These are phyloP conservation scores for Macrosiphum euphorbiae DNA, from an alignment of 2,888 invertebrate species.

Conservation along the genomic window DNA sequence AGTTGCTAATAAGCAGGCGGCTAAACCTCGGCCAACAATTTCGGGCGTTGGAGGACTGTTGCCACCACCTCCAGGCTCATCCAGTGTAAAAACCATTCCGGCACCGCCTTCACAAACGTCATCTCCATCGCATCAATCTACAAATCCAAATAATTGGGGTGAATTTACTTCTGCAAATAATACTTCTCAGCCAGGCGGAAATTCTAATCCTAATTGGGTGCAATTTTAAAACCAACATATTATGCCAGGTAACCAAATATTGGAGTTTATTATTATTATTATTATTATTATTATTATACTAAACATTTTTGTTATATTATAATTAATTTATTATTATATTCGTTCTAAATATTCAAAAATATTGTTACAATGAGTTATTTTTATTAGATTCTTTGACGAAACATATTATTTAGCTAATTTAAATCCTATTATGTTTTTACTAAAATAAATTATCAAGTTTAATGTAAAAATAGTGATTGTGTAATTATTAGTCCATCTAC, in stretches of 20 bases:
- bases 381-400: slow-evolving; percentile 37
- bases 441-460: slow-evolving; percentile 34
- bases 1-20: slow-evolving; percentile 74
- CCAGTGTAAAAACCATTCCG: slow-evolving; percentile 78
- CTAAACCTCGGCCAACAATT: slow-evolving; percentile 75
- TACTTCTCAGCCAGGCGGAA: slow-evolving; percentile 55
- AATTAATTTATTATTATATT: slow-evolving; percentile 56
- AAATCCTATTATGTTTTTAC: slow-evolving; percentile 46
- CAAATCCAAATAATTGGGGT: slow-evolving; percentile 68
- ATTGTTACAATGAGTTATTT: slow-evolving; percentile 53
- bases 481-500: slow-evolving; percentile 16
- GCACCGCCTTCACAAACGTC: slow-evolving; percentile 79
- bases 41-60: slow-evolving; percentile 75
- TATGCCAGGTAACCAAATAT: slow-evolving; percentile 47
- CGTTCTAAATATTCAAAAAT: slow-evolving; percentile 42
- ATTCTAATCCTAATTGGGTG: slow-evolving; percentile 69
- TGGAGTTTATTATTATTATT: slow-evolving; percentile 50
- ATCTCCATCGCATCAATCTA: slow-evolving; percentile 80
- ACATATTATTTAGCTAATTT: slow-evolving; percentile 45
- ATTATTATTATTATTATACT: slow-evolving; percentile 35
- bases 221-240: slow-evolving; percentile 67
- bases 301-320: slow-evolving; percentile 54
- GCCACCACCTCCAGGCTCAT: slow-evolving; percentile 87
- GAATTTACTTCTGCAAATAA: slow-evolving; percentile 68
- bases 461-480: slow-evolving; percentile 23